phyloP scores from a whole-genome alignment of 2,888 invertebrate species.

The Rhodophaea formosa region DNA sequence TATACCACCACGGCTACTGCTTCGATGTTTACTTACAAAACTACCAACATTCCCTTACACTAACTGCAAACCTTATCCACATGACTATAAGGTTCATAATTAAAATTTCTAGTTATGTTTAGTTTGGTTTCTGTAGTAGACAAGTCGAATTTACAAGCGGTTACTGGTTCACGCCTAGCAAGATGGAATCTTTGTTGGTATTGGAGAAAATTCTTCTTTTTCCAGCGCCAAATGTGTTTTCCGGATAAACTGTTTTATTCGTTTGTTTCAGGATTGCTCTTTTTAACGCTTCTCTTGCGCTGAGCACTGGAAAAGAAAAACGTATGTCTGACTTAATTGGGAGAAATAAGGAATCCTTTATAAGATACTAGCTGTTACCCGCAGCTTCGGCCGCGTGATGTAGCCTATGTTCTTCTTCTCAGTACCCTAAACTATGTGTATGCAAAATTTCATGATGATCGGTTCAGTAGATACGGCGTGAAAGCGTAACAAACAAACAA shows the following conservation, averaged over 20 bases:
- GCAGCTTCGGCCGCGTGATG: too few relatives aligned
- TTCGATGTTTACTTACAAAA: constrained; percentile 63
- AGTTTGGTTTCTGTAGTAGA: constrained; percentile 35
- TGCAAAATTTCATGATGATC: too few relatives aligned
- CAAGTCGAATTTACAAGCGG: constrained; percentile 55
- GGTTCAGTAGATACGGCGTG: too few relatives aligned
- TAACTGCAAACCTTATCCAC: constrained; percentile 20
- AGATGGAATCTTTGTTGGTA: constrained; percentile 50
- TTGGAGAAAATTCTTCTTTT: constrained; percentile 39
- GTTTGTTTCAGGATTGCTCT: constrained; percentile 9
- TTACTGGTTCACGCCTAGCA: constrained; percentile 38
- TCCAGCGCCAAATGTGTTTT: constrained; percentile 15
- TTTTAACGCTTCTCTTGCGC: background rate
- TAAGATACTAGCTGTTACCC: too few relatives aligned
- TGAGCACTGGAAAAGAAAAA: background rate
- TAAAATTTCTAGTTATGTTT: background rate
- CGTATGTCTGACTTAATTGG: background rate
- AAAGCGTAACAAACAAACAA: too few relatives aligned
- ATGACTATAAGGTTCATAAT: constrained; percentile 25
- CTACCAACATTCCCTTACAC: constrained; percentile 38
- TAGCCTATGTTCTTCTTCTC: too few relatives aligned
- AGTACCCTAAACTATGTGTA: too few relatives aligned
- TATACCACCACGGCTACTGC: constrained; percentile 28
- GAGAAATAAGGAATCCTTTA: too few relatives aligned
- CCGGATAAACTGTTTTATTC: constrained; percentile 11